Evolutionary conservation across 2,888 invertebrate species (phyloP).

Genomic region (Alentia gelatinosa): DNA sequence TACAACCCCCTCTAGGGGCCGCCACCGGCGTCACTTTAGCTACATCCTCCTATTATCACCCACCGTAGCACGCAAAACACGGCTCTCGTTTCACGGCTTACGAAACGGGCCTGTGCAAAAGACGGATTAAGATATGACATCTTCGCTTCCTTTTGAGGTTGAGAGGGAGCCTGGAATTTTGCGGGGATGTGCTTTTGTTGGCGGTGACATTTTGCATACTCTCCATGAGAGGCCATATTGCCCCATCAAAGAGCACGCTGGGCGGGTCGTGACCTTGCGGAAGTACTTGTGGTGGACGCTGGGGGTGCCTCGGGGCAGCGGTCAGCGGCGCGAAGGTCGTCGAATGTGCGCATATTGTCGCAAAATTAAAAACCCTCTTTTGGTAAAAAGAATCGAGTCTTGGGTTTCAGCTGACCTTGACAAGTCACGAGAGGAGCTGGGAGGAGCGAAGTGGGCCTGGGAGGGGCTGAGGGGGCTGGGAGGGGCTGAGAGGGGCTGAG

Average conservation of each 20-base stretch:
- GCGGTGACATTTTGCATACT: constrained; percentile 8
- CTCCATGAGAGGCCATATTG: not conserved
- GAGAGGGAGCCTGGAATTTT: constrained; percentile 21
- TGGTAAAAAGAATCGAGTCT: constrained; percentile 5
- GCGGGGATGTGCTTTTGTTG: not conserved
- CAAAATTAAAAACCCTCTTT: constrained; percentile 24
- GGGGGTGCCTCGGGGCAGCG: not conserved
- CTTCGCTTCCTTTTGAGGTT: not conserved
- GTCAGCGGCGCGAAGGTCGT: not conserved
- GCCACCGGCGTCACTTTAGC: not conserved
- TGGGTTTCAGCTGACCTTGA: constrained; percentile 5
- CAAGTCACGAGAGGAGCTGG: constrained; percentile 26
- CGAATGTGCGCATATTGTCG: constrained; percentile 15
- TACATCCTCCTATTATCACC: not conserved
- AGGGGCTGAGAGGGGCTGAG: too few relatives aligned
- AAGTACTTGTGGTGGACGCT: constrained; percentile 12
- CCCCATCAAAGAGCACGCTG: not conserved
- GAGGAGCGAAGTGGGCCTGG: too few relatives aligned
- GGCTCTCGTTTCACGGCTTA: not conserved
- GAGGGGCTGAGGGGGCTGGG: too few relatives aligned
- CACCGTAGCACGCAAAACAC: not conserved
- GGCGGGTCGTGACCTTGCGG: constrained; percentile 26
- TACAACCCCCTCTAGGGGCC: not conserved
- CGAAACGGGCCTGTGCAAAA: not conserved
- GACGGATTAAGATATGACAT: constrained; percentile 3